These are phyloP conservation scores for Plectrocnemia conspersa DNA, from an alignment of 1,140 invertebrate species.

Conservation along the genomic window DNA sequence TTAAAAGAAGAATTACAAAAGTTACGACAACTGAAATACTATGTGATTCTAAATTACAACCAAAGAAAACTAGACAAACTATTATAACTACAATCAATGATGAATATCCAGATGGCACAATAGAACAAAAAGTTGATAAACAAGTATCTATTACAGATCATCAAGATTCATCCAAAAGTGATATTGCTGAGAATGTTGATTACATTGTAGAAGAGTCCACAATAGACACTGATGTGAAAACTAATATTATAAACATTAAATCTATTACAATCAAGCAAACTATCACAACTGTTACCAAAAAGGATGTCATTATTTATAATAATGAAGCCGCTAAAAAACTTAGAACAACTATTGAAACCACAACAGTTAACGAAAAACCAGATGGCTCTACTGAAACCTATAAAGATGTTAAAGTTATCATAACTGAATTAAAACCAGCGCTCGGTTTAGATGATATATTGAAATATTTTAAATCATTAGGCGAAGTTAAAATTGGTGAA, in stretches of 20 bases:
- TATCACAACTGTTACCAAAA: conserved; percentile 47
- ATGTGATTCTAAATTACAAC: conserved; percentile 22
- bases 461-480: conserved; percentile 35
- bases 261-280: conserved; percentile 47
- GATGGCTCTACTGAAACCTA: conserved; percentile 45
- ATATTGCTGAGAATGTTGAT: conserved; percentile 24
- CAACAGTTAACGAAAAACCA: conserved; percentile 44
- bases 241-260: conserved; percentile 46
- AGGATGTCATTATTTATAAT: conserved; percentile 44
- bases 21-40: conserved; percentile 26
- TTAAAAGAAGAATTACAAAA: conserved; percentile 30
- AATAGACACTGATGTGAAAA: conserved; percentile 49
- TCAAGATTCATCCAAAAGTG: conserved; percentile 9
- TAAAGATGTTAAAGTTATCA: conserved; percentile 48
- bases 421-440: conserved; percentile 40
- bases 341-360: conserved; percentile 47
- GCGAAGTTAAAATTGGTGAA: conserved; percentile 43
- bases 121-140: conserved; percentile 27
- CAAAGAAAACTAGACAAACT: conserved; percentile 30
- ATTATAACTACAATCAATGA: conserved; percentile 28
- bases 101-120: conserved; percentile 29
- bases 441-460: conserved; percentile 43
- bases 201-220: conserved; percentile 42
- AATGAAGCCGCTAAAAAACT: conserved; percentile 42
- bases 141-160: conserved; percentile 25